Evolutionary conservation across 2,888 invertebrate genomes (phyloP).

Genomic region (Xanthorhoe spadicearia): DNA sequence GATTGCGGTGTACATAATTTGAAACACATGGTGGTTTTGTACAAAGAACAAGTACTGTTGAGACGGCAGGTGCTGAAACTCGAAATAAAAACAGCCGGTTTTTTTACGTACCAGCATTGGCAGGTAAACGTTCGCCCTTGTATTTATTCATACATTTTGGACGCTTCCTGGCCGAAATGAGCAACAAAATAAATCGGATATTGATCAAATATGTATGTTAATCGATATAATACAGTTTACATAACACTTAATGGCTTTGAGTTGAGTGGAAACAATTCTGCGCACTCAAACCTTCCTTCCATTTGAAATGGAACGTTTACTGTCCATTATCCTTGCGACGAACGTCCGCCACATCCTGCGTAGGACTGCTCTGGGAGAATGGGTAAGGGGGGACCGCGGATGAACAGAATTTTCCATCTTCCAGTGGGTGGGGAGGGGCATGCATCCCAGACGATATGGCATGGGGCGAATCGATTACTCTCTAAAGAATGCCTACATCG

Average conservation of each 20-base stretch:
- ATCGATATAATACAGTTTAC: conserved; percentile 2
- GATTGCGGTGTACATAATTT: conserved; percentile 23
- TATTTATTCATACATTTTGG: conserved; percentile 24
- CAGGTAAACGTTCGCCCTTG: conserved; percentile 55
- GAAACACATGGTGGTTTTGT: conserved; percentile 50
- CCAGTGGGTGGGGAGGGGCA: conserved; percentile 43
- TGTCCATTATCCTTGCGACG: conserved; percentile 44
- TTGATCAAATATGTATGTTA: neutral
- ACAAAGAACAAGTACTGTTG: conserved; percentile 37
- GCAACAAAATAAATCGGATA: conserved; percentile 5
- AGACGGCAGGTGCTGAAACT: conserved; percentile 68
- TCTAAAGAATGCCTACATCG: conserved; percentile 29
- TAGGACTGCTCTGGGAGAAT: conserved; percentile 44
- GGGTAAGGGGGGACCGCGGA: conserved; percentile 43
- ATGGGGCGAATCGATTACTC: conserved; percentile 51
- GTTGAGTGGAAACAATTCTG: conserved; percentile 31
- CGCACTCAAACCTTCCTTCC: conserved; percentile 33
- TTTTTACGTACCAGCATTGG: conserved; percentile 46
- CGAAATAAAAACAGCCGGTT: conserved; percentile 55
- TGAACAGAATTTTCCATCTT: conserved; percentile 55
- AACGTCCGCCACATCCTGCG: conserved; percentile 49
- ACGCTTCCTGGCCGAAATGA: conserved; percentile 18
- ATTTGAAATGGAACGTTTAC: conserved; percentile 42
- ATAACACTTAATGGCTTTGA: conserved; percentile 18
- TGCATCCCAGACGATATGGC: conserved; percentile 59